Percentiles rank a stretch among this genome's conserved stretches.
Conservation (phyloP, 2,797 vertebrate genomes). For the Arnoldichthys spilopterus region DNA sequence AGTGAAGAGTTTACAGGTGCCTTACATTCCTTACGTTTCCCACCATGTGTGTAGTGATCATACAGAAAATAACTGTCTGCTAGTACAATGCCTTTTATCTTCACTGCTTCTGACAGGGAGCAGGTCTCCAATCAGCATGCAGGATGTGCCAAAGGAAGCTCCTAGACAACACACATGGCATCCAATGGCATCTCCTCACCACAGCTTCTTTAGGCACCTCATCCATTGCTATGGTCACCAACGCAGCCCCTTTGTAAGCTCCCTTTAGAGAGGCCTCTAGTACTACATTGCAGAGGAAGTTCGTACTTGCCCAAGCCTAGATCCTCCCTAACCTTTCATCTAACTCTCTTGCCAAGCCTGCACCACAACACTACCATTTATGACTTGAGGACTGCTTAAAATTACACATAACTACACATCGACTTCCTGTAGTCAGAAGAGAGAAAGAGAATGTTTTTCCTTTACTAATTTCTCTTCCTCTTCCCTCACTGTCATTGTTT, state of each 20-base stretch:
- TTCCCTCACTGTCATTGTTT: constrained; percentile 6
- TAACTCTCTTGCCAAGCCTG: constrained; percentile 62
- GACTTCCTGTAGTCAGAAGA: constrained; percentile 58
- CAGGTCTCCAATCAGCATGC: constrained; percentile 78
- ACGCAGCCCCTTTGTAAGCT: constrained; percentile 62
- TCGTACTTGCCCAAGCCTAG: background rate
- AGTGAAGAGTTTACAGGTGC: background rate
- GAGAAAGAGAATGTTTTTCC: constrained; percentile 32
- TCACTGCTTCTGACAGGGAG: constrained; percentile 61
- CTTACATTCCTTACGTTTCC: background rate
- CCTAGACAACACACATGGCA: constrained; percentile 81
- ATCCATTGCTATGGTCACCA: constrained; percentile 81
- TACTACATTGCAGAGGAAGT: constrained; percentile 40
- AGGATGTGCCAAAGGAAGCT: constrained; percentile 78
- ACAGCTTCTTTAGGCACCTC: constrained; percentile 72
- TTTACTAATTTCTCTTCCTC: background rate
- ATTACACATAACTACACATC: constrained; percentile 64
- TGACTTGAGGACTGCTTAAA: constrained; percentile 66
- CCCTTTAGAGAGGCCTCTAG: constrained; percentile 60
- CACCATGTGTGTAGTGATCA: background rate
- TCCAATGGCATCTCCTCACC: constrained; percentile 77
- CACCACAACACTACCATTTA: constrained; percentile 66
- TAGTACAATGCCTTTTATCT: constrained; percentile 28
- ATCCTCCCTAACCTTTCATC: constrained; percentile 37
- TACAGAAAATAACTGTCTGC: constrained; percentile 64